Evolutionary conservation across 2,113 vertebrate species (phyloP).

Genomic region (Carassius carassius): DNA sequence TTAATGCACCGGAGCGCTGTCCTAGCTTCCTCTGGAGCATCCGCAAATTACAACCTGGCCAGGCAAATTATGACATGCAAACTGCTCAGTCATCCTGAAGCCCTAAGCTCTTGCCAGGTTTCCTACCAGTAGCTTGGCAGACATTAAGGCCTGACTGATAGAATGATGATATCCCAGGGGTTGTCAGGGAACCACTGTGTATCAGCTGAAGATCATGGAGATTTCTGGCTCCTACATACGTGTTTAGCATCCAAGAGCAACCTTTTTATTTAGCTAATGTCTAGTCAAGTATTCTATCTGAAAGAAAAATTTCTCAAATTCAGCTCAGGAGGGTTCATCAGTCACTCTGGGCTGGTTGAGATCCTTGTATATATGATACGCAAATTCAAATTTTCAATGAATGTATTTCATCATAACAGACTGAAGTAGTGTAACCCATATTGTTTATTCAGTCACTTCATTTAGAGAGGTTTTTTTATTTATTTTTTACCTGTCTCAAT

Average conservation of each 20-base stretch:
- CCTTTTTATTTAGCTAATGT: constrained; percentile 24
- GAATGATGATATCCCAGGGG: constrained; percentile 48
- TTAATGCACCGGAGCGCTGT: constrained; percentile 12
- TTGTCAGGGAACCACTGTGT: constrained; percentile 37
- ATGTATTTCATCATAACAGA: background rate
- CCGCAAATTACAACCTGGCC: no score
- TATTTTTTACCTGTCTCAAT: background rate
- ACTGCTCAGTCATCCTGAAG: constrained; percentile 33
- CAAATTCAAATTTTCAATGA: background rate
- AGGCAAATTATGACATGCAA: constrained; percentile 40
- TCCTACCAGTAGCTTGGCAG: constrained; percentile 30
- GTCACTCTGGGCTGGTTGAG: background rate
- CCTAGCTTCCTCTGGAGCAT: background rate
- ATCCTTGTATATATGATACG: background rate
- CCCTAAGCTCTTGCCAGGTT: constrained; percentile 21
- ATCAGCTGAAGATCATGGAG: constrained; percentile 39
- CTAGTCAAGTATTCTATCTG: background rate
- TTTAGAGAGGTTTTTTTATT: background rate
- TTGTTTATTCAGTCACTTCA: background rate
- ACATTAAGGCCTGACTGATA: constrained; percentile 43
- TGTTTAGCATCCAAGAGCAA: constrained; percentile 16
- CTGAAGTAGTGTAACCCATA: background rate
- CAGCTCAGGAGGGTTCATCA: background rate
- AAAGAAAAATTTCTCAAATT: background rate
- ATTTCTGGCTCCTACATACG: constrained; percentile 10